A percentile compares a stretch with the other conserved stretches of the same genome.
Evolutionary conservation across 1,140 invertebrate species (phyloP).

Genomic region (Caenorhabditis tropicalis): DNA sequence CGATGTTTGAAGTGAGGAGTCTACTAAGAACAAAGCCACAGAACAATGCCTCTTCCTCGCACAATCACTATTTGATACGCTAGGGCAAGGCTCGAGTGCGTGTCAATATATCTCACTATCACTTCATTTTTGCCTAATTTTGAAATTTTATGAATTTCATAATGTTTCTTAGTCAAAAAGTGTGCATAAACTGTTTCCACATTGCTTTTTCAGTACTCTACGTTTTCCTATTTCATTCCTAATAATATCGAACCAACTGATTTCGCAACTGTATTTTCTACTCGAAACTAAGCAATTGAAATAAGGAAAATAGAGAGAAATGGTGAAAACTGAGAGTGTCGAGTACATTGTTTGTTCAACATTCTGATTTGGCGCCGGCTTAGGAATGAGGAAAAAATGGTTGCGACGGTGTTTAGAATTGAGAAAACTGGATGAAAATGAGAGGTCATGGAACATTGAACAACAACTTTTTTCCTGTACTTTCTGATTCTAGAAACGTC

Average conservation of each 20-base stretch:
- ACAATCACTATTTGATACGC: constrained; percentile 38
- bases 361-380: constrained; percentile 21
- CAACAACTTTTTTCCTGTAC: not conserved
- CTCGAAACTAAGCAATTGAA: not conserved
- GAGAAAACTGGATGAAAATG: constrained; percentile 15
- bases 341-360: constrained; percentile 19
- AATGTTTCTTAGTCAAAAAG: no score
- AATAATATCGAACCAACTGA: no score
- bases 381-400: not conserved
- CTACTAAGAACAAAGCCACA: constrained; percentile 38
- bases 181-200: no score
- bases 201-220: no score
- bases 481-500: not conserved
- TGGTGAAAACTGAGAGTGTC: not conserved
- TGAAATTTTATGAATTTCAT: no score
- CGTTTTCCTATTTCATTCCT: no score
- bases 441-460: constrained; percentile 14
- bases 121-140: not conserved
- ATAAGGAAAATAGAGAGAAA: not conserved
- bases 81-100: constrained; percentile 19
- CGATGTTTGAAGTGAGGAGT: constrained; percentile 33
- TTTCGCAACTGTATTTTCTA: constrained; percentile 11
- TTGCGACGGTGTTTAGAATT: constrained; percentile 1
- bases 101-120: constrained; percentile 26
- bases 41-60: constrained; percentile 18